Conservation (phyloP, 2,113 vertebrate genomes). For the Erythrocercus mccallii region DNA sequence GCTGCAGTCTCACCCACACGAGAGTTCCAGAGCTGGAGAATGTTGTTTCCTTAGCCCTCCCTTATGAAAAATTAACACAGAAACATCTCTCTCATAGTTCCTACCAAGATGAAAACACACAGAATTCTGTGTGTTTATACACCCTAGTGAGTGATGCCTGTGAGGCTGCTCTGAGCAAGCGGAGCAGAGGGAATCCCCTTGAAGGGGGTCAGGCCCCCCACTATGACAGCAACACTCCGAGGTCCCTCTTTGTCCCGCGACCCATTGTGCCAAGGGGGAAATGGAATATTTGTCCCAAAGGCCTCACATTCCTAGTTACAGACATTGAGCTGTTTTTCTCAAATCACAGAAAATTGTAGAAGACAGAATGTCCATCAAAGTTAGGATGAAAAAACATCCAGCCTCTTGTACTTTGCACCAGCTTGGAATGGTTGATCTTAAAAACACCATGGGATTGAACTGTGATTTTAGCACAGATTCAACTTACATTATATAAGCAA, state of each 20-base stretch:
- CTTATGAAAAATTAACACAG: neutral
- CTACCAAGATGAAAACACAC: neutral
- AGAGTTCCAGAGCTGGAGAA: neutral
- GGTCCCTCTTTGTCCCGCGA: accelerated
- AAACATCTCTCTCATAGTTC: neutral
- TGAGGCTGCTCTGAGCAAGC: neutral
- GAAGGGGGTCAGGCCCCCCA: accelerated
- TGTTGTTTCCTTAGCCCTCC: neutral
- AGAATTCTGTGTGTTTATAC: neutral
- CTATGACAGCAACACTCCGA: neutral
- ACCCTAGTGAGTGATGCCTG: neutral
- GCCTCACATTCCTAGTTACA: neutral
- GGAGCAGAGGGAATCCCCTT: neutral
- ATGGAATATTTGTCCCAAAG: neutral
- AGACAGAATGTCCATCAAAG: neutral
- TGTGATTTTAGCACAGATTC: neutral
- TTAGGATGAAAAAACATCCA: accelerated
- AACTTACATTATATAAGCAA: neutral
- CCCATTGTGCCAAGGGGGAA: neutral
- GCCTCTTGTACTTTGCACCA: neutral
- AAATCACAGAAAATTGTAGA: neutral
- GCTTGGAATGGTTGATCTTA: neutral
- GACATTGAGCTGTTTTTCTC: neutral
- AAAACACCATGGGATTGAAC: neutral
- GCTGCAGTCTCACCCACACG: neutral